phyloP scores from a whole-genome alignment of 2,113 vertebrate species.

The Isurus oxyrinchus region DNA sequence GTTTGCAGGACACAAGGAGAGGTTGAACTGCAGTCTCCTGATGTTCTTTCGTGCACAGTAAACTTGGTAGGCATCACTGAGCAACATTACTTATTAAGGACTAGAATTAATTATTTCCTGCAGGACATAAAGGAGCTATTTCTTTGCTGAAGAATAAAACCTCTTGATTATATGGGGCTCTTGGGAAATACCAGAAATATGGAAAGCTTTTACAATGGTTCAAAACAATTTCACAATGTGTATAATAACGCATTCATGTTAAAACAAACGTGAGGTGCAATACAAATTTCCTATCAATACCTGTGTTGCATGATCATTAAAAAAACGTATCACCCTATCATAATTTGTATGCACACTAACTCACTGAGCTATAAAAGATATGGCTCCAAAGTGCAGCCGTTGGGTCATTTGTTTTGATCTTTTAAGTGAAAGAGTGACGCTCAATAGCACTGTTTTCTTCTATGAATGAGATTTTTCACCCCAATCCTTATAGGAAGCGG shows the following conservation, averaged over 20 bases:
- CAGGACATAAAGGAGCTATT: background rate
- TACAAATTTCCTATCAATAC: background rate
- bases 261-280: background rate
- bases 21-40: background rate
- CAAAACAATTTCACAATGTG: background rate
- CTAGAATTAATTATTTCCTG: background rate
- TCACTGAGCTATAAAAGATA: background rate
- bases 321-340: background rate
- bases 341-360: background rate
- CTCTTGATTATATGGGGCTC: background rate
- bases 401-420: background rate
- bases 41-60: background rate
- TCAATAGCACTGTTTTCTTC: background rate
- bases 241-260: background rate
- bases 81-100: background rate
- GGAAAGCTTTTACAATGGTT: background rate
- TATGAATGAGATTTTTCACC: background rate
- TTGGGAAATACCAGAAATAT: background rate
- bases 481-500: background rate
- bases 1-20: background rate
- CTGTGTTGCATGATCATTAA: background rate
- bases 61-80: background rate
- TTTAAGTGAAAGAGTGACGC: background rate
- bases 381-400: background rate
- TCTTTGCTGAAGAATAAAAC: background rate